Conservation (phyloP, 2,888 invertebrate genomes). For the Drosophila hamatofila region DNA sequence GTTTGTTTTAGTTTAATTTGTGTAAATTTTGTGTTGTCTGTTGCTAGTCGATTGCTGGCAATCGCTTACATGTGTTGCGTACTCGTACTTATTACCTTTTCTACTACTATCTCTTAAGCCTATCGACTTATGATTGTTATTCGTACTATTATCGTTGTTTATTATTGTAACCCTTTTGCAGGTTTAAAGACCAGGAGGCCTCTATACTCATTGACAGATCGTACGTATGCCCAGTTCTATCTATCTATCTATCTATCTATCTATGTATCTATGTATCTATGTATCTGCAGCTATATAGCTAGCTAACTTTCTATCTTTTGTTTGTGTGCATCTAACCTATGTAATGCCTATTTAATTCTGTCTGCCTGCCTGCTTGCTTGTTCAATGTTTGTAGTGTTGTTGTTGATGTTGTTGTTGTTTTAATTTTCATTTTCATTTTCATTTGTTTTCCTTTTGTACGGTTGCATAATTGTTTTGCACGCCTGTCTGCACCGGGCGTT, state of each 20-base stretch:
- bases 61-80: slow-evolving; percentile 31
- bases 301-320: slow-evolving; percentile 12
- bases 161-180: slow-evolving; percentile 84
- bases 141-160: slow-evolving; percentile 76
- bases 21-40: slow-evolving; percentile 4
- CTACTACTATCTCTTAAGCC: slow-evolving; percentile 30
- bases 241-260: slow-evolving; percentile 26
- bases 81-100: slow-evolving; percentile 14
- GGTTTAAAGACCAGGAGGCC: slow-evolving; percentile 86
- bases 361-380: slow-evolving; percentile 20
- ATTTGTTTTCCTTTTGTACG: not conserved
- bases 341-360: slow-evolving; percentile 11
- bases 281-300: not conserved
- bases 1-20: not conserved
- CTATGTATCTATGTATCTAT: not conserved
- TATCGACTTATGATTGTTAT: slow-evolving; percentile 65
- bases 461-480: slow-evolving; percentile 4
- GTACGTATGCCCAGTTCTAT: slow-evolving; percentile 84
- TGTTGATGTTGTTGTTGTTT: slow-evolving; percentile 26
- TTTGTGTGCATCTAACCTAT: not conserved
- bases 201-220: slow-evolving; percentile 86
- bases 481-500: not conserved
- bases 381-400: slow-evolving; percentile 30
- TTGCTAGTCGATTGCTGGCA: slow-evolving; percentile 9
- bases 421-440: slow-evolving; percentile 20